Conservation (phyloP, 2,113 vertebrate genomes). For the Oreotrochilus melanogaster region DNA sequence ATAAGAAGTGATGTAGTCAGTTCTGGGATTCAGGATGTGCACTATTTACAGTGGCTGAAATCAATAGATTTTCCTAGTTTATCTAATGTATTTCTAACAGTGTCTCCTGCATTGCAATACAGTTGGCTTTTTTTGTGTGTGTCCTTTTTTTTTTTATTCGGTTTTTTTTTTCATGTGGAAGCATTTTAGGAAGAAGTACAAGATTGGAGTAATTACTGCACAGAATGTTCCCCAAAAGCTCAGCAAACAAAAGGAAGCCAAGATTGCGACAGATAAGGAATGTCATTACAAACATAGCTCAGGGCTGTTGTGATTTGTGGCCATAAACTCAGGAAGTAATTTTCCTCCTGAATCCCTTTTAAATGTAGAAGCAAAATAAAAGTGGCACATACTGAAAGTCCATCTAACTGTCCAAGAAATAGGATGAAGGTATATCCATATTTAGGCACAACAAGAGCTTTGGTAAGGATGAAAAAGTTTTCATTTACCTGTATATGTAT, state of each 20-base stretch:
- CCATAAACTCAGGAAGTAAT: background rate
- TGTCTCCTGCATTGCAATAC: background rate
- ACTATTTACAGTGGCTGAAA: background rate
- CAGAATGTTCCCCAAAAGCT: background rate
- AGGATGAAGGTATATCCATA: background rate
- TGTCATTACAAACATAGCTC: background rate
- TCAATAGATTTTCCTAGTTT: background rate
- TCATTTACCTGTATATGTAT: background rate
- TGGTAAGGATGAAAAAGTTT: background rate
- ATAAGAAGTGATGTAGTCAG: too few relatives aligned
- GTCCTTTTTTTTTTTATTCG: background rate
- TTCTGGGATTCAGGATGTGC: background rate
- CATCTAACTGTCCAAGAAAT: background rate
- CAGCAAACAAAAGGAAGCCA: conserved; percentile 30
- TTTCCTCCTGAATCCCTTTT: conserved; percentile 16
- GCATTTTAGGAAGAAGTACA: background rate
- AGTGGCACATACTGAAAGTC: background rate
- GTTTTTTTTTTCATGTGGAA: background rate
- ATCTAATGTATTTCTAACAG: background rate
- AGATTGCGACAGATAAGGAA: background rate
- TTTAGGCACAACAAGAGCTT: background rate
- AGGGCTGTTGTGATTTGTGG: conserved; percentile 8
- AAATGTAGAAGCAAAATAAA: background rate
- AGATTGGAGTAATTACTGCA: background rate
- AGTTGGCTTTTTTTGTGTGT: background rate